A percentile compares a stretch with the other conserved stretches of the same genome.
These are phyloP conservation scores for Sphenodon punctatus DNA, from an alignment of 2,797 vertebrate species.

Conservation along the genomic window DNA sequence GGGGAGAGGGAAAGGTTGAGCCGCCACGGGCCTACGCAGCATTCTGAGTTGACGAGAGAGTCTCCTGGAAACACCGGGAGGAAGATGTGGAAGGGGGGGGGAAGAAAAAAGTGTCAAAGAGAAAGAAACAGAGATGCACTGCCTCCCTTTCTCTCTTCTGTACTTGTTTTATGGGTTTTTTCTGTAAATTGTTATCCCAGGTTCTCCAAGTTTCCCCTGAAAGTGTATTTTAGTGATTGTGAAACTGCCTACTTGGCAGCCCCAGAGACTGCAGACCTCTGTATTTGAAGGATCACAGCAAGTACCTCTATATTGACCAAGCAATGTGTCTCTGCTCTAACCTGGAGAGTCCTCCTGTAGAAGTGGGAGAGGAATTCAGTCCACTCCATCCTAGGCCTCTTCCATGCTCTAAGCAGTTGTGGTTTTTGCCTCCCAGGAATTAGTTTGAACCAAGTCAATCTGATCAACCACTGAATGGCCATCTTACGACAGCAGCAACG, in stretches of 20 bases:
- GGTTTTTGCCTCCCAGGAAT: background rate
- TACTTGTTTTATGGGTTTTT: slow-evolving; percentile 27
- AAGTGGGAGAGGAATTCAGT: no score
- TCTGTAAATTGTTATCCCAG: slow-evolving; percentile 18
- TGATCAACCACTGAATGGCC: background rate
- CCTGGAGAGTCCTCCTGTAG: background rate
- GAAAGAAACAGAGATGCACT: background rate
- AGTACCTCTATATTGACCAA: no score
- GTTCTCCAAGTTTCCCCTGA: slow-evolving; percentile 31
- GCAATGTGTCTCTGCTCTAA: no score
- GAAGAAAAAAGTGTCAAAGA: slow-evolving; percentile 55
- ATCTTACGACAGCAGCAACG: no score
- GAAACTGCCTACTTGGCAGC: no score
- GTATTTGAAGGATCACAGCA: no score
- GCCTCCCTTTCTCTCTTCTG: slow-evolving; percentile 44
- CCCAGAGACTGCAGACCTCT: background rate
- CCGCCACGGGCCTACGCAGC: slow-evolving; percentile 97
- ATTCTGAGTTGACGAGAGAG: slow-evolving; percentile 77
- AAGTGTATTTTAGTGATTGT: background rate
- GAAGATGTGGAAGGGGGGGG: slow-evolving; percentile 51
- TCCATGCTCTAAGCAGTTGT: background rate
- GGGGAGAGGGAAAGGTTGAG: slow-evolving; percentile 99
- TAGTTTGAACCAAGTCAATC: background rate
- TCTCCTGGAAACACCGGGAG: slow-evolving; percentile 75
- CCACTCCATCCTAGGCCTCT: background rate